These are phyloP conservation scores for Drosophila biarmipes DNA, from an alignment of 1,140 invertebrate genomes.

Conservation along the genomic window DNA sequence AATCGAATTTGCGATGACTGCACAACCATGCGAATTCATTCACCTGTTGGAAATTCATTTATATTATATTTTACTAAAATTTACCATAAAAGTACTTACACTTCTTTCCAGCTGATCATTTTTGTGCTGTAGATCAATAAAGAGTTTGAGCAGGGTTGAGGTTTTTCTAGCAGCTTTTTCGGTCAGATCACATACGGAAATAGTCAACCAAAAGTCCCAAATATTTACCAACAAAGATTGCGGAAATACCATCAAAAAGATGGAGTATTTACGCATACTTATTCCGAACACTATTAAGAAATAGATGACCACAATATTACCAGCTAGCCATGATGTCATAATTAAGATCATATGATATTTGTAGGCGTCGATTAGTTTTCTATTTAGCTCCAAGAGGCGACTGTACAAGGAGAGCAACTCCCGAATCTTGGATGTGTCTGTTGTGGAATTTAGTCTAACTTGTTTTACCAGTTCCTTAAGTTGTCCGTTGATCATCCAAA, in stretches of 20 bases:
- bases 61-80: background rate
- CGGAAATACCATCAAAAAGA: background rate
- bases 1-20: conserved; percentile 34
- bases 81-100: conserved; percentile 20
- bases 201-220: conserved; percentile 50
- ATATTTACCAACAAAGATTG: conserved; percentile 34
- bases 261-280: background rate
- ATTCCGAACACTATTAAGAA: conserved; percentile 36
- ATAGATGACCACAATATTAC: conserved; percentile 46
- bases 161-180: conserved; percentile 28
- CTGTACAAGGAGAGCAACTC: conserved; percentile 20
- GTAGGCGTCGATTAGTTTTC: conserved; percentile 15
- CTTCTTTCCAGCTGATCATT: conserved; percentile 21
- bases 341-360: conserved; percentile 29
- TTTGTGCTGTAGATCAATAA: conserved; percentile 3
- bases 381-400: conserved; percentile 27
- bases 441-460: background rate
- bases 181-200: conserved; percentile 41
- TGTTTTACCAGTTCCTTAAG: conserved; percentile 10
- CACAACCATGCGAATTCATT: conserved; percentile 44
- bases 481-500: conserved; percentile 50
- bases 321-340: conserved; percentile 1
- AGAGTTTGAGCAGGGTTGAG: conserved; percentile 21
- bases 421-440: background rate
- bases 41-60: conserved; percentile 8